Conservation (phyloP, 1,140 invertebrate species). For the Sitophilus oryzae region DNA sequence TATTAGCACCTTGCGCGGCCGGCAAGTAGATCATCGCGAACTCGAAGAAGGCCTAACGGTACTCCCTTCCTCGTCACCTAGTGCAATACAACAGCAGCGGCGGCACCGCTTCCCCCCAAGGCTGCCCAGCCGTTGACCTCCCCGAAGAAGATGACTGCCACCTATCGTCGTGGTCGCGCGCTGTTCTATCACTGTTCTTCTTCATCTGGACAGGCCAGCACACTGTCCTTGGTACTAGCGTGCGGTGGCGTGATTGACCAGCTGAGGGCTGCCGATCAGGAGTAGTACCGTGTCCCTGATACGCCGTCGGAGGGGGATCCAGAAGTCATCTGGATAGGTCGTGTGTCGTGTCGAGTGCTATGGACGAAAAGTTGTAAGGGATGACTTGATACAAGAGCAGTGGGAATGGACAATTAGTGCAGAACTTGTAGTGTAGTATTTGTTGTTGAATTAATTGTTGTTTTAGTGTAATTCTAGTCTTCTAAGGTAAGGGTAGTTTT, state of each 20-base stretch:
- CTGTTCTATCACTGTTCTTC: slow-evolving; percentile 24
- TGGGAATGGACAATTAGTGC: slow-evolving; percentile 1
- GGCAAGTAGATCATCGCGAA: slow-evolving; percentile 23
- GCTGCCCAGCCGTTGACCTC: slow-evolving; percentile 22
- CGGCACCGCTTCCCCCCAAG: not conserved
- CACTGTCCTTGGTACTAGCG: slow-evolving; percentile 20
- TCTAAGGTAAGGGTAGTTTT: slow-evolving; percentile 5
- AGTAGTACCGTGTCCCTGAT: not conserved
- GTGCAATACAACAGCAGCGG: slow-evolving; percentile 5
- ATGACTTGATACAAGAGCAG: too few species aligned
- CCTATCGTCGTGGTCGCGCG: too few species aligned
- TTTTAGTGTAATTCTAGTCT: slow-evolving; percentile 11
- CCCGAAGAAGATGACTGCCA: slow-evolving; percentile 17
- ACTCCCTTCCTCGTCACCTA: slow-evolving; percentile 13
- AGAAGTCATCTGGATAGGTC: too few species aligned
- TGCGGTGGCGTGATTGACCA: too few species aligned
- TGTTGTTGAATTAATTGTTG: slow-evolving; percentile 1
- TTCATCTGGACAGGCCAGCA: slow-evolving; percentile 18
- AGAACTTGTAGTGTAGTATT: slow-evolving; percentile 1
- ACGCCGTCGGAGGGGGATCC: too few species aligned
- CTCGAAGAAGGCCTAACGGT: slow-evolving; percentile 23
- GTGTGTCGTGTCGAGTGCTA: too few species aligned
- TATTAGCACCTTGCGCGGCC: slow-evolving; percentile 14
- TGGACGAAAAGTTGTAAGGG: too few species aligned
- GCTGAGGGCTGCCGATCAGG: not conserved